Conservation (phyloP, 2,797 vertebrate genomes). For the Acanthurus lineatus region DNA sequence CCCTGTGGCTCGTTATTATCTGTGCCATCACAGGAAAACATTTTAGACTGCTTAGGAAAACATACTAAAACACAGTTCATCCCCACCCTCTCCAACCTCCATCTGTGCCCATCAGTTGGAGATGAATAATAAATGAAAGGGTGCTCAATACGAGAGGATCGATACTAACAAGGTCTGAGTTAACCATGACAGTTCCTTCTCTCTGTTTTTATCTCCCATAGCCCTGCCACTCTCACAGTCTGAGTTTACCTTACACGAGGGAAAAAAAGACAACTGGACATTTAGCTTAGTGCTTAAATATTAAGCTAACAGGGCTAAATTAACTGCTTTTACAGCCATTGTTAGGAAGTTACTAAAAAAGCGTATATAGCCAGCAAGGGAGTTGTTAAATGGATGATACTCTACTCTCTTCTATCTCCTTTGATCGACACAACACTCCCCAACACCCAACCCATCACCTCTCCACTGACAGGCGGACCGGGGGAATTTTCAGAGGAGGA, state of each 20-base stretch:
- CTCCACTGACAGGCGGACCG: constrained; percentile 78
- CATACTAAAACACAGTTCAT: constrained; percentile 50
- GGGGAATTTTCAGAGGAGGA: constrained; percentile 76
- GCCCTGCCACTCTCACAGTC: constrained; percentile 28
- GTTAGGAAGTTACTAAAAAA: constrained; percentile 51
- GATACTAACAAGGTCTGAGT: constrained; percentile 83
- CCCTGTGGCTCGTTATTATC: constrained; percentile 53
- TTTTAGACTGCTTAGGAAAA: constrained; percentile 66
- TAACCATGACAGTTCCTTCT: constrained; percentile 64
- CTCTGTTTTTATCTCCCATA: constrained; percentile 36
- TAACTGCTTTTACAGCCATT: constrained; percentile 39
- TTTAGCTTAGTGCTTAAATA: constrained; percentile 36
- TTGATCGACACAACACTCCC: constrained; percentile 62
- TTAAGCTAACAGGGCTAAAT: constrained; percentile 43
- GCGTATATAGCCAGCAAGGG: constrained; percentile 15
- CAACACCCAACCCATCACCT: constrained; percentile 66
- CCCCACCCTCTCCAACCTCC: constrained; percentile 39
- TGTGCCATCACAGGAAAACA: constrained; percentile 43
- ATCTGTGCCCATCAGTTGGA: constrained; percentile 63
- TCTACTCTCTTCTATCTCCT: constrained; percentile 54
- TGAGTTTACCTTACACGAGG: constrained; percentile 17
- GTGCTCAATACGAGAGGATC: constrained; percentile 80
- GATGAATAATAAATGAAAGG: constrained; percentile 85
- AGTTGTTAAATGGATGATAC: constrained; percentile 47
- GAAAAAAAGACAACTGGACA: constrained; percentile 1